phyloP scores from a whole-genome alignment of 2,797 vertebrate species.

The Oreortyx pictus region DNA sequence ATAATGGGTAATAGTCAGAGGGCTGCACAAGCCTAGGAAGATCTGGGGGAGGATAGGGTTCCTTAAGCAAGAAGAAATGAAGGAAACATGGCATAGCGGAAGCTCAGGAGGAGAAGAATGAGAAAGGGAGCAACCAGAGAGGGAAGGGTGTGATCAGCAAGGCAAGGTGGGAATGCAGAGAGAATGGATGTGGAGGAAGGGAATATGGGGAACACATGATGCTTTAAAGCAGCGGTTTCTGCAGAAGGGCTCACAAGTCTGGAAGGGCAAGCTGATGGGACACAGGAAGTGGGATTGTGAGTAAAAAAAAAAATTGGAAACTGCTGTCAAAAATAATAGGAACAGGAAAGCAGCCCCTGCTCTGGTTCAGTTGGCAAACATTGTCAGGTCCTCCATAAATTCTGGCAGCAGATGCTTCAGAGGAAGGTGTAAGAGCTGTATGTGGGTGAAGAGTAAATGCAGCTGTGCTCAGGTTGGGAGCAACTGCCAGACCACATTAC shows the following conservation, averaged over 20 bases:
- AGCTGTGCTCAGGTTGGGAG: not conserved
- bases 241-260: not conserved
- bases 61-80: not conserved
- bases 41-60: not conserved
- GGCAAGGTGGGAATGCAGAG: not conserved
- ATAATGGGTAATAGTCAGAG: not conserved
- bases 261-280: conserved; percentile 4
- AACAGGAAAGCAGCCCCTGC: not conserved
- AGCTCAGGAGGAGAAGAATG: not conserved
- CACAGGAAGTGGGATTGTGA: not conserved
- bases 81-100: not conserved
- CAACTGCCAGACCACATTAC: not conserved
- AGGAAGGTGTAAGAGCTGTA: not conserved
- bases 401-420: not conserved
- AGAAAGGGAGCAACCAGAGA: not conserved
- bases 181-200: not conserved
- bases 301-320: not conserved
- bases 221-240: not conserved
- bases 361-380: not conserved
- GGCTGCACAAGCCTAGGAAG: not conserved
- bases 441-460: not conserved
- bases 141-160: not conserved
- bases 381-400: not conserved
- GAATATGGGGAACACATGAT: conserved; percentile 48
- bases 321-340: not conserved